Base-by-base conservation (phyloP, 2,888 invertebrate species). In the Drosophila recens region DNA sequence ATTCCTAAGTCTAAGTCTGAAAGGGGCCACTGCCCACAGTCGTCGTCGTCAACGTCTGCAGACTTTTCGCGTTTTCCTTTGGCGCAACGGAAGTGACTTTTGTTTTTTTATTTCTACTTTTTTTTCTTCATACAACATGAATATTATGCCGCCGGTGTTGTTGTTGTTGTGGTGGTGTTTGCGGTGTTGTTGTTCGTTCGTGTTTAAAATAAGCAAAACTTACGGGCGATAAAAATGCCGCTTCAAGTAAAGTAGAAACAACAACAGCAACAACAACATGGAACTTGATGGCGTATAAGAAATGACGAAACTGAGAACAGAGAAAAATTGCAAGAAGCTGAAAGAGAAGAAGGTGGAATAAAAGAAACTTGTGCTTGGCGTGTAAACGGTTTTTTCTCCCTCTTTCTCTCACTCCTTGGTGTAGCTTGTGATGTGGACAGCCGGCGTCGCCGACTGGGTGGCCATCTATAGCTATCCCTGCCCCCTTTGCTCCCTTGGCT, bases 1-100 rank as follows among this genome's bases (percentile, higher is more conserved):
- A 48, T 40, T 73, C 48, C 42, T 42, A 63, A 49, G 70, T 51
- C 72, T 46, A 63, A 49, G 70, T 51, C 72, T 51, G 8, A 27
- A 61, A 33, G 48, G 58, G 62, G 52, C 20, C 59, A 56, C 69
- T 64, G 67, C 56, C 74, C 66, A 63, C 71, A 49, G 70, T 48
- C 27, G 27, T 6, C 27, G 46, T 13, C 40, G 30, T n/a, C 33
- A 30, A 30, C 40, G 71, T 79, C 67, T 77, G 82, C 78, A 83
- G 83, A 84, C 86, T 83, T 86, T 86, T 83, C 83, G 86, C 84
- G 82, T 82, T 84, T 86, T 83, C 75, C 83, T 80, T 82, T 80
- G 72, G 74, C 73, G 69, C 76, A 78, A 79, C 91, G 91, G 91
- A 91, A 91, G 91, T 91, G 90, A 90, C 90, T 90, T 78, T 90